These are phyloP conservation scores for Netelia fuscicornis DNA, from an alignment of 2,888 invertebrate genomes.

Conservation along the genomic window DNA sequence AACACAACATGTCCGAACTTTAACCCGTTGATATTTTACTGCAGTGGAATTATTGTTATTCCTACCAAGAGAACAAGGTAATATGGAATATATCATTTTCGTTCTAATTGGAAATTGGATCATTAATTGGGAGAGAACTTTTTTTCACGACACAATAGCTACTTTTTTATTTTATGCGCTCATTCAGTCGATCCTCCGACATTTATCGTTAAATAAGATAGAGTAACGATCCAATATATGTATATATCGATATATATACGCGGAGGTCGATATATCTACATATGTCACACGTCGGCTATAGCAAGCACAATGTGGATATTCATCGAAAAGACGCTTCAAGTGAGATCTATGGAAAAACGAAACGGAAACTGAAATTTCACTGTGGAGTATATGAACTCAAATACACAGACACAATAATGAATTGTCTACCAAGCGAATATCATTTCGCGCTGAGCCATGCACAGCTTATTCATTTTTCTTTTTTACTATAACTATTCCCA, in stretches of 20 bases:
- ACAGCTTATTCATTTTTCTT: neutral
- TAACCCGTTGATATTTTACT: too few species aligned
- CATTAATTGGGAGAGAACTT: neutral
- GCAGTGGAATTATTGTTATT: too few species aligned
- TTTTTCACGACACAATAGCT: neutral
- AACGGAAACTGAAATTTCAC: conserved; percentile 4
- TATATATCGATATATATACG: neutral
- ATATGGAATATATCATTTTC: neutral
- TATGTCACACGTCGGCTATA: neutral
- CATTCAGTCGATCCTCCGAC: too few species aligned
- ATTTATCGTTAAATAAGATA: conserved; percentile 22
- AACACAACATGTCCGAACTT: too few species aligned
- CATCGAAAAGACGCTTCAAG: neutral
- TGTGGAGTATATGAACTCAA: neutral
- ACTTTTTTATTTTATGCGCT: too few species aligned
- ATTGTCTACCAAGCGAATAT: neutral
- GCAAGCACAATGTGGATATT: neutral
- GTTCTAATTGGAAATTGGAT: neutral
- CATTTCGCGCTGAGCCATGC: neutral
- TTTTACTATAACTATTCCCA: neutral
- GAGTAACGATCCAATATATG: conserved; percentile 22
- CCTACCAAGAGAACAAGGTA: neutral
- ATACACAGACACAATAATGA: neutral
- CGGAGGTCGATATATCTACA: neutral
- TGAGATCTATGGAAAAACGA: conserved; percentile 13